phyloP scores from a whole-genome alignment of 2,888 invertebrate species.

The Trissoscelio sp. region DNA sequence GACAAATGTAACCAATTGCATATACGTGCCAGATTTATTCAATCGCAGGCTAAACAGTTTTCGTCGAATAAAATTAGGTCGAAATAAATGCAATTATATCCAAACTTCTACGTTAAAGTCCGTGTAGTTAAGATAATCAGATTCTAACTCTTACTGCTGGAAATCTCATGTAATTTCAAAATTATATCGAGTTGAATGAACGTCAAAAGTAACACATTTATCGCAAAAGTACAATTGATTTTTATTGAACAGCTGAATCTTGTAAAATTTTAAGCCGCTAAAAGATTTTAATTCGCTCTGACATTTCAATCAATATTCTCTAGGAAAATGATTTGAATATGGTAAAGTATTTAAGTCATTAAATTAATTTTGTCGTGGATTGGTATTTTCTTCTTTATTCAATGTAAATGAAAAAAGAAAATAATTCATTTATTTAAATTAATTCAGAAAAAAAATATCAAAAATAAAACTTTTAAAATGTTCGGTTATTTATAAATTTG shows the following conservation, averaged over 20 bases:
- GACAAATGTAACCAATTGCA: conserved; percentile 21
- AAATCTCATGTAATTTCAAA: conserved; percentile 25
- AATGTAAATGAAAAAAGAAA: no score
- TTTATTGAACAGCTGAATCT: not conserved
- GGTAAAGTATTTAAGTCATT: not conserved
- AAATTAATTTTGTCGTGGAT: no score
- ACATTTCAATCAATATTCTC: not conserved
- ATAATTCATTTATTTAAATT: no score
- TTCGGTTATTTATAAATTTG: no score
- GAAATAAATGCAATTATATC: conserved; percentile 30
- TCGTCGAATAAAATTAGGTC: conserved; percentile 19
- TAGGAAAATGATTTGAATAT: no score
- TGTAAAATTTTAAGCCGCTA: not conserved
- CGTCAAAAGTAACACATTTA: conserved; percentile 35
- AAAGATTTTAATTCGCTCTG: not conserved
- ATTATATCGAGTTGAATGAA: conserved; percentile 40
- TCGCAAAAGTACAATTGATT: conserved; percentile 20
- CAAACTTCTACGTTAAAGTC: conserved; percentile 26
- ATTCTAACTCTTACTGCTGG: conserved; percentile 14
- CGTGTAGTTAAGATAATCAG: conserved; percentile 20
- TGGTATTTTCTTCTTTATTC: no score
- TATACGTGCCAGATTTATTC: conserved; percentile 8
- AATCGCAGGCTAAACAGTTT: conserved; percentile 10
- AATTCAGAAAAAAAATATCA: no score
- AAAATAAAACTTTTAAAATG: no score